Evolutionary conservation across 2,888 invertebrate species (phyloP).

Genomic region (Ochropacha duplaris): DNA sequence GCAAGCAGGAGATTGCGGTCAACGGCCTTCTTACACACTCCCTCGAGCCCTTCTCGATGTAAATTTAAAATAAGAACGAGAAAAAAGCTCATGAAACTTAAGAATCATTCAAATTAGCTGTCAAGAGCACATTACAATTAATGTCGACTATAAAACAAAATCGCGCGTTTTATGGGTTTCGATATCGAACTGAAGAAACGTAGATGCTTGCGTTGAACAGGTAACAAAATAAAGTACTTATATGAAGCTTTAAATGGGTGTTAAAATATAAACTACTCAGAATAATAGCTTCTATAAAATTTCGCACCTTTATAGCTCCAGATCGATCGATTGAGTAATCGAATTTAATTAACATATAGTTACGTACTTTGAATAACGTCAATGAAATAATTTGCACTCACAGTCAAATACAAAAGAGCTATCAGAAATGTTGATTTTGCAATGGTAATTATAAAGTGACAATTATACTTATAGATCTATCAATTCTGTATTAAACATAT

Average conservation of each 20-base stretch:
- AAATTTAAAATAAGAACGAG: conserved; percentile 57
- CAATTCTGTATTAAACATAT: background rate
- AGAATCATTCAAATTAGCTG: conserved; percentile 53
- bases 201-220: conserved; percentile 20
- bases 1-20: conserved; percentile 64
- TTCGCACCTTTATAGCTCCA: background rate
- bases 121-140: conserved; percentile 37
- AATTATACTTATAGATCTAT: background rate
- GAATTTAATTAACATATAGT: background rate
- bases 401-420: background rate
- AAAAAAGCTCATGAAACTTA: conserved; percentile 47
- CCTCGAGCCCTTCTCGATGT: conserved; percentile 37
- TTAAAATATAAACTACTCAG: conserved; percentile 28
- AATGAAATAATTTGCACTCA: too few species aligned
- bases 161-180: conserved; percentile 29
- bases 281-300: conserved; percentile 37
- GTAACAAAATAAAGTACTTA: conserved; percentile 28
- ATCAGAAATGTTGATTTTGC: background rate
- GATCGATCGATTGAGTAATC: background rate
- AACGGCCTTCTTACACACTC: conserved; percentile 61
- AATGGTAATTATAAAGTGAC: background rate
- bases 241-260: conserved; percentile 27
- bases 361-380: background rate
- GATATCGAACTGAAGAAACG: conserved; percentile 17
- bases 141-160: conserved; percentile 42